These are phyloP conservation scores for Cyclina sinensis DNA, from an alignment of 1,140 invertebrate genomes.

Conservation along the genomic window DNA sequence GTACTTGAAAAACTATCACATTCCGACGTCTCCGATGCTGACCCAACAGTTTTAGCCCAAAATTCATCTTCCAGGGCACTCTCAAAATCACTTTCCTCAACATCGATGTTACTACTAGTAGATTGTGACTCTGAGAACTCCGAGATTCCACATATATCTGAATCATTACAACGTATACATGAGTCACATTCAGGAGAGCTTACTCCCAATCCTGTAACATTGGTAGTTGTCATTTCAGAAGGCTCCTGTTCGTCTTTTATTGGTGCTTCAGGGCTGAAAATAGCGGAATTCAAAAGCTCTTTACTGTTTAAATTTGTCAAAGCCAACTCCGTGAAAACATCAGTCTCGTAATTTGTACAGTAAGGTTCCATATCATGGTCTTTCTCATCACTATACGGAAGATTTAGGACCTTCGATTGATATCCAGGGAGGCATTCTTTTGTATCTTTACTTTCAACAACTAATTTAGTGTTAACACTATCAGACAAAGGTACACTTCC, in stretches of 20 bases:
- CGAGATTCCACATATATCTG: neutral
- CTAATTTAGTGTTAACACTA: neutral
- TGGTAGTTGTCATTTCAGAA: neutral
- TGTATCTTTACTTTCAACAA: neutral
- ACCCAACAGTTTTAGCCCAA: conserved; percentile 4
- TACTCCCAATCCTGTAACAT: neutral
- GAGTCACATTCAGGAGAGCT: neutral
- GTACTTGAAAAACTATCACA: neutral
- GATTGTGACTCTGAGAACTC: neutral
- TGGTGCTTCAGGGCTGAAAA: conserved; percentile 20
- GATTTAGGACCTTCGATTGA: neutral
- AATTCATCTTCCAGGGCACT: conserved; percentile 28
- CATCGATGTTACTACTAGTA: neutral
- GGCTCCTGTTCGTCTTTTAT: neutral
- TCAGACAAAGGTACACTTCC: conserved; percentile 13
- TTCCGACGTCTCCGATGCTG: neutral
- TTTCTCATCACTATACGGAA: neutral
- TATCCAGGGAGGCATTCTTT: neutral
- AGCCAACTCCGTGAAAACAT: neutral
- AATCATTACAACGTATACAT: neutral
- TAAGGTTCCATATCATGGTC: neutral
- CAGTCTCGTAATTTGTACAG: neutral
- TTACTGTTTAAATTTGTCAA: neutral
- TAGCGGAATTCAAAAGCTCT: neutral
- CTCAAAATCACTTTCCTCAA: conserved; percentile 35